Percentiles rank a stretch among this genome's conserved stretches.
Conservation (phyloP, 2,797 vertebrate species). For the Chelon auratus region DNA sequence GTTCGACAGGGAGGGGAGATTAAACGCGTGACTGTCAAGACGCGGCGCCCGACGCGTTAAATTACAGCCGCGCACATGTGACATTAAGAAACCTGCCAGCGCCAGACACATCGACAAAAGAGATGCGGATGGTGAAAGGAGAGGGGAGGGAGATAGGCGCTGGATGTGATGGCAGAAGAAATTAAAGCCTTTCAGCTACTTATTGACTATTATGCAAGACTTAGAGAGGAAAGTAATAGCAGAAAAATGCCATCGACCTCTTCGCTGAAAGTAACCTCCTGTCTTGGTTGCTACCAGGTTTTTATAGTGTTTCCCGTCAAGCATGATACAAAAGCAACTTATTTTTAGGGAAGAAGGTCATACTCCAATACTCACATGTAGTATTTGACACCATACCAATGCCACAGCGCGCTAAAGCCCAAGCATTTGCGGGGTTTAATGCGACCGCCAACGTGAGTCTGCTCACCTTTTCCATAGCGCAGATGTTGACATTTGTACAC, state of each 20-base stretch:
- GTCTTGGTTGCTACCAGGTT: not conserved
- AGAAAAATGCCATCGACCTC: slow-evolving; percentile 3
- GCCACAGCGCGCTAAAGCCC: not conserved
- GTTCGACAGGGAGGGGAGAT: slow-evolving; percentile 61
- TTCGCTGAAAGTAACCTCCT: slow-evolving; percentile 10
- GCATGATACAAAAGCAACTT: slow-evolving; percentile 5
- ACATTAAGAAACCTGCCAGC: slow-evolving; percentile 74
- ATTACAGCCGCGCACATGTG: slow-evolving; percentile 76
- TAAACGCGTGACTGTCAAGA: slow-evolving; percentile 71
- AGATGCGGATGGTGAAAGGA: slow-evolving; percentile 53
- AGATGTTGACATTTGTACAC: slow-evolving; percentile 65
- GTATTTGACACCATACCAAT: slow-evolving; percentile 2
- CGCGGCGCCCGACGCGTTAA: slow-evolving; percentile 66
- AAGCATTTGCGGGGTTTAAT: slow-evolving; percentile 1
- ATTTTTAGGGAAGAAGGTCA: not conserved
- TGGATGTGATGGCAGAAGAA: slow-evolving; percentile 66
- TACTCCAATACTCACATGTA: too few species aligned
- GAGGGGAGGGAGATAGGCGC: slow-evolving; percentile 42
- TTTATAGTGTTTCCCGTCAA: not conserved
- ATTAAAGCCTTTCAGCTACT: slow-evolving; percentile 72
- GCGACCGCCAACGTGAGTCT: not conserved
- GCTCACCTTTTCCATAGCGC: slow-evolving; percentile 35
- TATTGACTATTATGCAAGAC: slow-evolving; percentile 64
- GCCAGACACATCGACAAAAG: slow-evolving; percentile 58
- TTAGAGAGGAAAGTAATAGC: slow-evolving; percentile 18